Conservation (phyloP, 2,797 vertebrate species). For the Scyliorhinus canicula region DNA sequence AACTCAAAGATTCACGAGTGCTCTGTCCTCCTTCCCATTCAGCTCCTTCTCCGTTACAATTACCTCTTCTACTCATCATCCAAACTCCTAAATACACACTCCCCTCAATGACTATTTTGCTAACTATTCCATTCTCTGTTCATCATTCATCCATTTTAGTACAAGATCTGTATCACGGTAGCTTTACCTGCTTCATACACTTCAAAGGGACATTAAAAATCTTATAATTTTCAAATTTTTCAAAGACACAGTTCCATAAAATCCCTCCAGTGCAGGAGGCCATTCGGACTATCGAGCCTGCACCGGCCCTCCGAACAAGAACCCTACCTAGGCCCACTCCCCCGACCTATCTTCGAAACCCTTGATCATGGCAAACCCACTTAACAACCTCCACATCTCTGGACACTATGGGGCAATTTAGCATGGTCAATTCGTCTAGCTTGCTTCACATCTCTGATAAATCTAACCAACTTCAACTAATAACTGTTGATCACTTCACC, state of each 20-base stretch:
- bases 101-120: neutral
- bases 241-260: constrained; percentile 1
- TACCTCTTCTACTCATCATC: neutral
- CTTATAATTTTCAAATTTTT: neutral
- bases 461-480: neutral
- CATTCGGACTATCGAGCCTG: too few species aligned
- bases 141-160: neutral
- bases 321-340: too few species aligned
- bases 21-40: neutral
- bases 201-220: neutral
- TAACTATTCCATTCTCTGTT: neutral
- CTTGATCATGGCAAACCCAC: too few species aligned
- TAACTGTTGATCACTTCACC: neutral
- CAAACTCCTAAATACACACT: neutral
- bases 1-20: neutral
- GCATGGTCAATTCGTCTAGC: too few species aligned
- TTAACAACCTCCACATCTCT: too few species aligned
- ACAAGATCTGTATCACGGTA: neutral
- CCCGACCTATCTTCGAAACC: too few species aligned
- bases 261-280: too few species aligned
- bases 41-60: neutral
- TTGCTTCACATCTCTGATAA: neutral
- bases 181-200: neutral
- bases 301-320: too few species aligned
- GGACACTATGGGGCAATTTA: too few species aligned